phyloP scores from a whole-genome alignment of 2,888 invertebrate genomes.

The Xestia ashworthii region DNA sequence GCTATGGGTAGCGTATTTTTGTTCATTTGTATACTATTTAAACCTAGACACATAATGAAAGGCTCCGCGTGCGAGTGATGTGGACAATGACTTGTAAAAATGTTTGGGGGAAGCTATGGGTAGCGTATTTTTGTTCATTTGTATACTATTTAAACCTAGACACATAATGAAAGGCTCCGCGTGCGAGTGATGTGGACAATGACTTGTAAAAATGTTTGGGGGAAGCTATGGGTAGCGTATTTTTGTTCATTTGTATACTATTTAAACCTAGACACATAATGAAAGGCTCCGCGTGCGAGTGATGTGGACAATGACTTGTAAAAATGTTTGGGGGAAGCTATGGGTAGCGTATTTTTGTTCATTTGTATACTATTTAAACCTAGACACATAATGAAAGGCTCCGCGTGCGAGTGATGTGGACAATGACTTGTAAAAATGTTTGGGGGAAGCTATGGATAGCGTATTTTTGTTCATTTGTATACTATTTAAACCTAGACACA shows the following conservation, averaged over 20 bases:
- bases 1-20: not conserved
- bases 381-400: not conserved
- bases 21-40: not conserved
- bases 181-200: conserved; percentile 18
- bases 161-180: conserved; percentile 5
- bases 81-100: not conserved
- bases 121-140: not conserved
- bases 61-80: conserved; percentile 27
- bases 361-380: not conserved
- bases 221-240: not conserved
- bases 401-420: conserved; percentile 25
- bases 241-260: not conserved
- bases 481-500: not conserved
- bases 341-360: not conserved
- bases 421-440: not conserved
- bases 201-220: not conserved
- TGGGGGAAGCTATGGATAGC: not conserved
- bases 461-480: not conserved
- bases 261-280: not conserved
- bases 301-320: not conserved
- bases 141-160: not conserved
- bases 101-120: not conserved
- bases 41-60: not conserved
- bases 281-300: conserved; percentile 34
- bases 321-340: not conserved